phyloP scores from a whole-genome alignment of 2,888 invertebrate species.

The Agonopterix subpropinquella region DNA sequence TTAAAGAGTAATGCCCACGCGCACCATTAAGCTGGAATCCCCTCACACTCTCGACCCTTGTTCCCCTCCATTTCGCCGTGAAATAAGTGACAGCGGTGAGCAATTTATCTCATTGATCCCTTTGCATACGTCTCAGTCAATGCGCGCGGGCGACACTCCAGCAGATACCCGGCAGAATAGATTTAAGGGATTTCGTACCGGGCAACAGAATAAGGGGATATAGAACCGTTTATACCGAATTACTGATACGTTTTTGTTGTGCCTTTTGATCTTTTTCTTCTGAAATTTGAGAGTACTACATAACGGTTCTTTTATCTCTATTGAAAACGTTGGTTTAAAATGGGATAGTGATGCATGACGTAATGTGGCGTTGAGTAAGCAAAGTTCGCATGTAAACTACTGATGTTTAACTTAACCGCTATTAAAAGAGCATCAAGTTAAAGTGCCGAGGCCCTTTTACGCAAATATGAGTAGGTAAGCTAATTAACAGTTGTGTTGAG shows the following conservation, averaged over 20 bases:
- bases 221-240: conserved; percentile 38
- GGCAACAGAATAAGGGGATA: conserved; percentile 37
- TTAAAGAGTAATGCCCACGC: conserved; percentile 49
- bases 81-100: conserved; percentile 58
- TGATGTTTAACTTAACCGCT: conserved; percentile 31
- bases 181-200: conserved; percentile 45
- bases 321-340: conserved; percentile 10
- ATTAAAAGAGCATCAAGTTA: conserved; percentile 36
- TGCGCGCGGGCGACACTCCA: conserved; percentile 26
- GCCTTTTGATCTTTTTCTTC: conserved; percentile 28
- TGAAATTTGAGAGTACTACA: conserved; percentile 13
- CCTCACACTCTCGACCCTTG: conserved; percentile 13
- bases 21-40: conserved; percentile 45
- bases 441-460: conserved; percentile 11
- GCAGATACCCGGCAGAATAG: conserved; percentile 34
- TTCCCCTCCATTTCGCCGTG: conserved; percentile 36
- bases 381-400: conserved; percentile 27
- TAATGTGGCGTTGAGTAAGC: conserved; percentile 30
- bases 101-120: conserved; percentile 69
- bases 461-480: conserved; percentile 32
- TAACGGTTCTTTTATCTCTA: conserved; percentile 16
- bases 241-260: conserved; percentile 29
- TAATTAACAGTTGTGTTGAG: conserved; percentile 26
- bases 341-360: conserved; percentile 10
- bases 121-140: conserved; percentile 68